These are phyloP conservation scores for Eumerus sabulonum DNA, from an alignment of 2,888 invertebrate genomes.

Conservation along the genomic window DNA sequence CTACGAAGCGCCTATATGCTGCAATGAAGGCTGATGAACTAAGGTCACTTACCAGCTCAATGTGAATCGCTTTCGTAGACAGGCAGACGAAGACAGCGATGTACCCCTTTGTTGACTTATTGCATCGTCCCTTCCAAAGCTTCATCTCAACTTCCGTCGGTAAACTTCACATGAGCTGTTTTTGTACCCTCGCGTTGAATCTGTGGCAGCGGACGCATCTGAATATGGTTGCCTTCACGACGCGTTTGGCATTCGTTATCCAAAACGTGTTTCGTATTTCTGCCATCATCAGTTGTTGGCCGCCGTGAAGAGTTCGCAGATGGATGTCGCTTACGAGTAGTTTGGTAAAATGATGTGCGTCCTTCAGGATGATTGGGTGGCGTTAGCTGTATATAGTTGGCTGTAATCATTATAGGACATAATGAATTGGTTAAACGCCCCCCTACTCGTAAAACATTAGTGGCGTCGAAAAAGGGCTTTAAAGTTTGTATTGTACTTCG, in stretches of 20 bases:
- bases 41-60: not conserved
- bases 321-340: too few relatives aligned
- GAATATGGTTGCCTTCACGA: too few relatives aligned
- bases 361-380: too few relatives aligned
- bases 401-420: too few relatives aligned
- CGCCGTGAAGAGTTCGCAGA: not conserved
- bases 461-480: conserved; percentile 11
- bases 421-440: too few relatives aligned
- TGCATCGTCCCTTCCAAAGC: not conserved
- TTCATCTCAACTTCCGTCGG: conserved; percentile 8
- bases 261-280: conserved; percentile 2
- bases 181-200: conserved; percentile 1
- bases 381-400: too few relatives aligned
- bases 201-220: conserved; percentile 8
- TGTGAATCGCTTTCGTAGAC: conserved; percentile 2
- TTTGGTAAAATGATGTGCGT: too few relatives aligned
- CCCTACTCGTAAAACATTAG: conserved; percentile 16
- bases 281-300: not conserved
- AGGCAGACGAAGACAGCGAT: not conserved
- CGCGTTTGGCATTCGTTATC: too few relatives aligned
- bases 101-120: not conserved
- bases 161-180: conserved; percentile 9
- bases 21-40: not conserved
- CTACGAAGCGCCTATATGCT: not conserved
- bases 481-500: not conserved